phyloP scores from a whole-genome alignment of 2,888 invertebrate species.

The Lapara coniferarum region DNA sequence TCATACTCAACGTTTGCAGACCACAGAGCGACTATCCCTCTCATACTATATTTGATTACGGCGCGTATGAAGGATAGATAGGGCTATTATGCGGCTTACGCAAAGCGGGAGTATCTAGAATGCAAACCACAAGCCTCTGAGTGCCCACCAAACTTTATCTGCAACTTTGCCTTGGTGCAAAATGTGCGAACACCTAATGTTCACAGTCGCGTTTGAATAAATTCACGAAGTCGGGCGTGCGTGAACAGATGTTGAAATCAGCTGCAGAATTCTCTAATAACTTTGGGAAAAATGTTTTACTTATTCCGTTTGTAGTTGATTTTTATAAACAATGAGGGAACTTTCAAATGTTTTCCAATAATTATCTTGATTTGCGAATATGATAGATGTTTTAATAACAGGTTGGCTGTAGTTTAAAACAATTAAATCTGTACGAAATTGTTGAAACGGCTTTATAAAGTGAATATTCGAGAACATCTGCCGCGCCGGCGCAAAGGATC shows the following conservation, averaged over 20 bases:
- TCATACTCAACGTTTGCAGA: not conserved
- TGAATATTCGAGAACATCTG: not conserved
- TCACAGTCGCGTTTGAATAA: slow-evolving; percentile 23
- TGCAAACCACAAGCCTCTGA: slow-evolving; percentile 30
- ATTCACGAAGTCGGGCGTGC: slow-evolving; percentile 16
- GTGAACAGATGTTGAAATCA: slow-evolving; percentile 13
- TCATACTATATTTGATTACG: slow-evolving; percentile 3
- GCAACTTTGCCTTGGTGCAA: slow-evolving; percentile 31
- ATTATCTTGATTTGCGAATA: no score
- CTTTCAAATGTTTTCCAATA: no score
- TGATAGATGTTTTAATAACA: no score
- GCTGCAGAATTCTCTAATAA: not conserved
- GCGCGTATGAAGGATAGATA: not conserved
- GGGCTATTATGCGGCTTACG: slow-evolving; percentile 27
- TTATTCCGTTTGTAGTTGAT: not conserved
- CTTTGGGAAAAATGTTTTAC: not conserved
- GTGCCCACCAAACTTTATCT: slow-evolving; percentile 31
- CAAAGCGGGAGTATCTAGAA: slow-evolving; percentile 26
- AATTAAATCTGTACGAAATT: not conserved
- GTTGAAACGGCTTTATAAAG: not conserved
- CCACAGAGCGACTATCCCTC: slow-evolving; percentile 1
- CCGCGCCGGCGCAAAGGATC: not conserved
- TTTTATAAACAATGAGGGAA: no score
- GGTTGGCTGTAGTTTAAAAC: no score
- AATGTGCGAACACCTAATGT: slow-evolving; percentile 28